These are phyloP conservation scores for Apogon hyalosoma DNA, from an alignment of 2,797 vertebrate genomes.

Conservation along the genomic window DNA sequence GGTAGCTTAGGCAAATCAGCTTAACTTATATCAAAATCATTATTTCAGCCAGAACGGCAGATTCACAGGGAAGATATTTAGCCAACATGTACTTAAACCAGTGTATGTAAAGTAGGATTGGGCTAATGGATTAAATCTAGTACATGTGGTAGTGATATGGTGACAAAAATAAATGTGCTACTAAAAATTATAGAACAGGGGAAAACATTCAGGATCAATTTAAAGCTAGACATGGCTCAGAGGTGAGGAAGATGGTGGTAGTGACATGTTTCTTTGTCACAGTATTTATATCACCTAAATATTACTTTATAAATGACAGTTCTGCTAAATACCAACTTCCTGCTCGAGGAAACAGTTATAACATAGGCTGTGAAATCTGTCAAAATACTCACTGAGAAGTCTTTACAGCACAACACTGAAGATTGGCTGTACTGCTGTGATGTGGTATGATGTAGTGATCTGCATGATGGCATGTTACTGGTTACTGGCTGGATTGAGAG, in stretches of 20 bases:
- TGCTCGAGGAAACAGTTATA: conserved; percentile 38
- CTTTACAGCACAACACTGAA: conserved; percentile 41
- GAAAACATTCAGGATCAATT: conserved; percentile 51
- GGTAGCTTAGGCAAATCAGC: conserved; percentile 82
- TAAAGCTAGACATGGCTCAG: conserved; percentile 56
- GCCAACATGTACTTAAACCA: conserved; percentile 73
- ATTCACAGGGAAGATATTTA: conserved; percentile 73
- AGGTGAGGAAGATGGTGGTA: neutral
- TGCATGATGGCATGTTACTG: conserved; percentile 77
- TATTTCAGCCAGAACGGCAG: conserved; percentile 70
- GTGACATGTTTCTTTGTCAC: conserved; percentile 47
- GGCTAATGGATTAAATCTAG: conserved; percentile 66
- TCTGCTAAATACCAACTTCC: conserved; percentile 49
- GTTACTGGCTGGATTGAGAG: conserved; percentile 81
- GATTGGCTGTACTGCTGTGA: conserved; percentile 55
- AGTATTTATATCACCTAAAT: conserved; percentile 37
- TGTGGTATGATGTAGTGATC: conserved; percentile 72
- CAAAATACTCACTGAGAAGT: conserved; percentile 61
- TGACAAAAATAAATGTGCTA: conserved; percentile 65
- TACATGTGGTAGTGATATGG: conserved; percentile 47
- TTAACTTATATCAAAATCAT: conserved; percentile 80
- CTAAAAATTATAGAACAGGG: conserved; percentile 37
- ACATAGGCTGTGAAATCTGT: conserved; percentile 44
- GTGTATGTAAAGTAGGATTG: conserved; percentile 69
- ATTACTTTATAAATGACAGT: conserved; percentile 38